phyloP scores from a whole-genome alignment of 2,113 vertebrate genomes.

The Bubalus kerabau region DNA sequence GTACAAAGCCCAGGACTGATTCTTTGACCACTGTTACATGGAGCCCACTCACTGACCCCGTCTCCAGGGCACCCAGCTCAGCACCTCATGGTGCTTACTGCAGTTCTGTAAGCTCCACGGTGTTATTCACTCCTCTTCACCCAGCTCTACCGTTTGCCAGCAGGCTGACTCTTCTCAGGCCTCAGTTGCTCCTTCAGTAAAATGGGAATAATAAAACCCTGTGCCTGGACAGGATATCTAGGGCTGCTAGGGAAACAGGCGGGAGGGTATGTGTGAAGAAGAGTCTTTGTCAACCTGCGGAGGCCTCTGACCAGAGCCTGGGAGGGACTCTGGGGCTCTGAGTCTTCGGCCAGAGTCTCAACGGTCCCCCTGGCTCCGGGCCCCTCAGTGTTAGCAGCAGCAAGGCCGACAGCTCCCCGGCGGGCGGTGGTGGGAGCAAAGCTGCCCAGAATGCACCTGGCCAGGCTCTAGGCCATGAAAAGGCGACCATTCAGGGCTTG shows the following conservation, averaged over 20 bases:
- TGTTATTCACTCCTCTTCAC: too few relatives aligned
- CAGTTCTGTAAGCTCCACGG: accelerated
- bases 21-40: accelerated
- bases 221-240: neutral
- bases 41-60: too few relatives aligned
- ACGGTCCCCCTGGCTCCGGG: neutral
- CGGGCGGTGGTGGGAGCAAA: accelerated
- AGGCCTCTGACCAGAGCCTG: neutral
- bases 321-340: neutral
- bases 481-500: conserved; percentile 70
- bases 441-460: conserved; percentile 1
- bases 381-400: neutral
- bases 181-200: neutral
- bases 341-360: neutral
- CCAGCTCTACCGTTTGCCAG: neutral
- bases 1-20: neutral
- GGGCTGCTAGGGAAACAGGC: neutral
- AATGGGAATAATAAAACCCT: neutral
- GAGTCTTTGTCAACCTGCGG: accelerated
- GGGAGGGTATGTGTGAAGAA: neutral
- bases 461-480: conserved; percentile 44
- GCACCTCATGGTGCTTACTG: accelerated
- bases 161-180: neutral
- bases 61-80: neutral
- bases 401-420: neutral